Evolutionary conservation across 2,113 vertebrate species (phyloP), one percentile per base, ranked within the genome.

Genomic region (Struthidea cinerea): DNA sequence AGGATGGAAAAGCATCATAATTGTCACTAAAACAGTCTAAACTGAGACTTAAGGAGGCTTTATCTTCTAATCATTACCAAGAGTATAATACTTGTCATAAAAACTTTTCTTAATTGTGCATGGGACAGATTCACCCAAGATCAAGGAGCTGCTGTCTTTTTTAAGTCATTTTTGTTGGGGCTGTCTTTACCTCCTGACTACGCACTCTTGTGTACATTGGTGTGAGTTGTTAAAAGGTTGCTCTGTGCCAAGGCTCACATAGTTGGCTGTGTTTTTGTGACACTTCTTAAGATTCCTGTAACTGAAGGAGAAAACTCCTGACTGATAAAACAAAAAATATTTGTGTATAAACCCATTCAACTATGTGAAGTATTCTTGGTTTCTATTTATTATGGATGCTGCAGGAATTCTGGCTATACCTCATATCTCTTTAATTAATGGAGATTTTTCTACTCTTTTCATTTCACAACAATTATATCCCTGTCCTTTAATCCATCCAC

Each of bases 191-290:
- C 70, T 87, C 24, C 64, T 74, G 55, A 37, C 61, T 65, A 1
- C 22, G 19, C 8, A 32, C 30, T 71, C 37, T 47, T 35, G 39
- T 47, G 15, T 50, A 9, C 0, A 0, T 46, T 77, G 39, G 26
- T 87, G 56, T 71, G 73, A 92, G 44, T 5, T 78, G 76, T 52
- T 78, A n/a, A 63, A 65, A 75, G 78, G 64, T 39, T 71, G 49
- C 44, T 60, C 19, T 0, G 1, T 92, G 77, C 91, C 68, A 78
- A n/a, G 26, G n/a, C 33, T 82, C 42, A 61, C 76, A 77, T 35
- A 73, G 69, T 27, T 94, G 91, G 21, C 53, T 69, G 53, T 50
- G 47, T 80, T 93, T 89, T 0, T 0, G 22, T 95, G 69, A 60
- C 53, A 26, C 23, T 61, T 82, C 49, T 79, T 57, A 57, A 64